Evolutionary conservation across 2,888 invertebrate species (phyloP).

Genomic region (Drosophila testacea): DNA sequence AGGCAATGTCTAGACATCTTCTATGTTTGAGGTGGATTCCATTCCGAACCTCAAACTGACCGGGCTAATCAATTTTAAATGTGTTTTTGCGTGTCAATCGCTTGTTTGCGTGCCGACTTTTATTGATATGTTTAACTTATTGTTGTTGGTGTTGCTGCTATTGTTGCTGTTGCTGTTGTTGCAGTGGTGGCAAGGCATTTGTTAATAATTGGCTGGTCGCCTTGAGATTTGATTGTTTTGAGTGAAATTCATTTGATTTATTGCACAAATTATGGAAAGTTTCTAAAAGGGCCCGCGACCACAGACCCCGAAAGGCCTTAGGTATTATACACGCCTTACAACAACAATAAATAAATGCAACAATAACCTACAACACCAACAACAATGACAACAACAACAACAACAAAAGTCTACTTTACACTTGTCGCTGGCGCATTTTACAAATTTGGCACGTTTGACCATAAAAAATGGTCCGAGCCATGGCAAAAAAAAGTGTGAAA

Average conservation of each 20-base stretch:
- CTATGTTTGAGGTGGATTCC: constrained; percentile 55
- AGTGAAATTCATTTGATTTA: constrained; percentile 79
- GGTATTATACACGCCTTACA: constrained; percentile 66
- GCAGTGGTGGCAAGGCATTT: constrained; percentile 57
- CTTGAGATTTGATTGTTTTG: constrained; percentile 72
- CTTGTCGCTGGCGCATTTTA: constrained; percentile 78
- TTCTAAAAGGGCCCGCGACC: constrained; percentile 43
- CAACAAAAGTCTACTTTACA: constrained; percentile 62
- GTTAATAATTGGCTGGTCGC: constrained; percentile 71
- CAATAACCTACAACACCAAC: constrained; percentile 22
- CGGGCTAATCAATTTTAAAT: constrained; percentile 80
- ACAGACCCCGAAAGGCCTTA: constrained; percentile 26
- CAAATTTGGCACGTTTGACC: constrained; percentile 80
- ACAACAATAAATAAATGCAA: constrained; percentile 38
- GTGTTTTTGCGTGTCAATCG: constrained; percentile 81
- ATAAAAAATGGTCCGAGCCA: constrained; percentile 73
- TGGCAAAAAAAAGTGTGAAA: constrained; percentile 75
- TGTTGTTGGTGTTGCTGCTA: constrained; percentile 40
- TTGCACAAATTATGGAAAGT: constrained; percentile 76
- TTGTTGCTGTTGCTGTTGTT: constrained; percentile 25
- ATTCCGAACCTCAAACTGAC: constrained; percentile 36
- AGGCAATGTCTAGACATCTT: constrained; percentile 72
- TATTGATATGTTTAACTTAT: constrained; percentile 74
- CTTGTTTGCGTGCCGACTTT: constrained; percentile 79
- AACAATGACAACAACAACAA: constrained; percentile 17